These are phyloP conservation scores for Platysternon megacephalum DNA, from an alignment of 2,113 vertebrate species.

Conservation along the genomic window DNA sequence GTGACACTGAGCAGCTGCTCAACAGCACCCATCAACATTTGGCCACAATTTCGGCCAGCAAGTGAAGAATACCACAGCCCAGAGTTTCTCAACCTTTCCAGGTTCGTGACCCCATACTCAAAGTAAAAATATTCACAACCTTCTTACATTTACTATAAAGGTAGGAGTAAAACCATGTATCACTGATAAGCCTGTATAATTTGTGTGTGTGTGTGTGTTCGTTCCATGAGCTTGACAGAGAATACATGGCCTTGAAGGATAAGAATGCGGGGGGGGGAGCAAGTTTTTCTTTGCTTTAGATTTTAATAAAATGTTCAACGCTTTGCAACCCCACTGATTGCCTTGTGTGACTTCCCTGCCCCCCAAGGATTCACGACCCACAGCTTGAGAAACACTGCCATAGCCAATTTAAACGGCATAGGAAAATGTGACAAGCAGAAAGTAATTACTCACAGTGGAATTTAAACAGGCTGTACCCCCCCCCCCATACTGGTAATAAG, in stretches of 20 bases:
- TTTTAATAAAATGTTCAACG: background rate
- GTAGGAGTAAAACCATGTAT: background rate
- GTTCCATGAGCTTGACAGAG: background rate
- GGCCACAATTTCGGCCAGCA: background rate
- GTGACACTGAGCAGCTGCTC: background rate
- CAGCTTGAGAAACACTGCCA: background rate
- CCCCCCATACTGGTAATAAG: background rate
- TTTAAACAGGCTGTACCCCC: background rate
- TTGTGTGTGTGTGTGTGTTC: background rate
- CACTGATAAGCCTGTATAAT: background rate
- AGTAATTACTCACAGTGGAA: background rate
- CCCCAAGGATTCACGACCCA: background rate
- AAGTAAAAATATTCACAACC: background rate
- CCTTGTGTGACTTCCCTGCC: background rate
- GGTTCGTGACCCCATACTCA: background rate
- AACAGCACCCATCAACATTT: background rate
- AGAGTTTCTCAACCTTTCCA: background rate
- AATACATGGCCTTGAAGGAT: background rate
- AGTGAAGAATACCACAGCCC: background rate
- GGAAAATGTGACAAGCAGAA: background rate
- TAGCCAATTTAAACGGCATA: background rate
- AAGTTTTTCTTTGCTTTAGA: background rate
- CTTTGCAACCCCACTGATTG: background rate
- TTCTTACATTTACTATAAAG: background rate
- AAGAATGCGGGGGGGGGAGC: background rate